Percentiles rank a stretch among this genome's conserved stretches.
phyloP scores from a whole-genome alignment of 2,888 invertebrate species.

The Portevinia maculata region DNA sequence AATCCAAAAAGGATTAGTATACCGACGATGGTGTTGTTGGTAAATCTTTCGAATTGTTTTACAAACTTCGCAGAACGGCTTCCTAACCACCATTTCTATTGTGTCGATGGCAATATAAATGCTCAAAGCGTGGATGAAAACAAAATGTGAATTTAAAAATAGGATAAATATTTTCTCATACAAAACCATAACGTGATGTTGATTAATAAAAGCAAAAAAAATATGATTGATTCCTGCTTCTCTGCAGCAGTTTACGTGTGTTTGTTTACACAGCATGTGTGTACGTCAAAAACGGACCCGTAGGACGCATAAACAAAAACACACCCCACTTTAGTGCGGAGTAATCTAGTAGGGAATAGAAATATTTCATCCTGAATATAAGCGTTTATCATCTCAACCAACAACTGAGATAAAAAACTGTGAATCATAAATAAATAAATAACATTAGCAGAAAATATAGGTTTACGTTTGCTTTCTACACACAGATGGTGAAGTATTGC shows the following conservation, averaged over 20 bases:
- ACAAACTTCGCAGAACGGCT: neutral
- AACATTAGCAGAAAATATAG: constrained; percentile 10
- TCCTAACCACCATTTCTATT: neutral
- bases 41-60: neutral
- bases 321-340: constrained; percentile 32
- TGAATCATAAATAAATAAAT: constrained; percentile 16
- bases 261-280: constrained; percentile 43
- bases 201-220: constrained; percentile 11
- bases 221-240: constrained; percentile 45
- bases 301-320: constrained; percentile 51
- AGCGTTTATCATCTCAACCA: constrained; percentile 5
- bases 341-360: neutral
- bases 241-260: constrained; percentile 15
- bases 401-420: constrained; percentile 1
- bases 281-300: constrained; percentile 29
- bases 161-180: constrained; percentile 35
- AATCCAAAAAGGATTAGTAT: too few species aligned
- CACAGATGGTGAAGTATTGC: constrained; percentile 3
- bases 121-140: constrained; percentile 11
- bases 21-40: too few species aligned
- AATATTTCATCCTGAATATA: constrained; percentile 15
- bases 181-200: constrained; percentile 53
- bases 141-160: constrained; percentile 14
- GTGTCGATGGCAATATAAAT: neutral
- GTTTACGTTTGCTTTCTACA: constrained; percentile 11